Evolutionary conservation across 2,113 vertebrate genomes (phyloP), one percentile per base, ranked within the genome.

Genomic region (Nycticryphes semicollaris): DNA sequence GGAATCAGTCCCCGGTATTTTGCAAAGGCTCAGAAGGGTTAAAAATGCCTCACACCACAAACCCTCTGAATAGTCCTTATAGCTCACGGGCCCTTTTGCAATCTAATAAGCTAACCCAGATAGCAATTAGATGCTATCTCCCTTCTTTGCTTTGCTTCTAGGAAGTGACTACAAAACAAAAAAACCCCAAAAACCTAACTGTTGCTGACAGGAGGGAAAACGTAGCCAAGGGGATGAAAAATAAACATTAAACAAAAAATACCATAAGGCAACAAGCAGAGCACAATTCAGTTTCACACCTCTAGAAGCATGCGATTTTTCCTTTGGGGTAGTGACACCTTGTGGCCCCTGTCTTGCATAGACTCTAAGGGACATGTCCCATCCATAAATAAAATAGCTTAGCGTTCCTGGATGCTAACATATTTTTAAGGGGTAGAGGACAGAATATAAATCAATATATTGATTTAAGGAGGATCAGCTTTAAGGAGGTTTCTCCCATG

Each of bases 321-420:
- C 74, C 33, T 28, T 12, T 12, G 75, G 68, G 76, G n/a, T 23
- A 89, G 85, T 84, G 97, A 93, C 97, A 94, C 78, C 96, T 84
- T 12, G 87, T 94, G 97, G 92, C 20, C 24, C 56, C 18, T 31
- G 7, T 8, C 39, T 7, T 35, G 19, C 14, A 18, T 3, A 4
- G 69, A 24, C 43, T 47, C 82, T 4, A 8, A 45, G 64, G 74
- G 30, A 77, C 39, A n/a, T 0, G 3, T 51, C 39, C n/a, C 76
- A 50, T 1, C 24, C 60, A 39, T 1, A 13, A 27, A 27, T 3
- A 3, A 35, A 37, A 23, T 0, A 1, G 12, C 5, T 7, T 30
- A 18, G 12, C 20, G 43, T 11, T 62, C 25, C 74, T 35, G 37
- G 12, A 23, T 2, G 33, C 23, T 7, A 5, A 1, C 1, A 11